Evolutionary conservation across 2,888 invertebrate genomes (phyloP).

Genomic region (Omphaloscelis lunosa): DNA sequence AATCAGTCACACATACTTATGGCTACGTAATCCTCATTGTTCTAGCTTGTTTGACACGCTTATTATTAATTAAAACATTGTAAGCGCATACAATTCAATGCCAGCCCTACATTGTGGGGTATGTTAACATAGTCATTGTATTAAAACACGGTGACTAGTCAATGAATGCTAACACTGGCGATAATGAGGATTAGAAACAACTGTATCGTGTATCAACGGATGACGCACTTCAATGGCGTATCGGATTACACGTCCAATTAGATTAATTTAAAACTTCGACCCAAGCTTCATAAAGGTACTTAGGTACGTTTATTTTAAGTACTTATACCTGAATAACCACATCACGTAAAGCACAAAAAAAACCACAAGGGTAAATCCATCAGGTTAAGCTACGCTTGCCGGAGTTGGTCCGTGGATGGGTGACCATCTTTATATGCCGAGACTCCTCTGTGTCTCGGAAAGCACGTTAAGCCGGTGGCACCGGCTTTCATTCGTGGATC

Average conservation of each 20-base stretch:
- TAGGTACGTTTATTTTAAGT: conserved; percentile 18
- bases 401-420: too few relatives aligned
- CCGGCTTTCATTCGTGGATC: too few relatives aligned
- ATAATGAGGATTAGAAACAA: conserved; percentile 58
- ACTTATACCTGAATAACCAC: too few relatives aligned
- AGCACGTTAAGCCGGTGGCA: too few relatives aligned
- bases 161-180: conserved; percentile 53
- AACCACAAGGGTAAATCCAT: too few relatives aligned
- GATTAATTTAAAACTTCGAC: conserved; percentile 47
- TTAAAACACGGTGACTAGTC: conserved; percentile 57
- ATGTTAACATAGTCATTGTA: conserved; percentile 64
- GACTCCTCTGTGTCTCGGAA: too few relatives aligned
- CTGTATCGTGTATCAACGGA: conserved; percentile 37
- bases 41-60: conserved; percentile 38
- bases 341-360: background rate
- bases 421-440: too few relatives aligned
- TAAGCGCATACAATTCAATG: conserved; percentile 44
- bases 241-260: conserved; percentile 56
- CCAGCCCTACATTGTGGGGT: conserved; percentile 57
- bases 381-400: too few relatives aligned
- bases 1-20: conserved; percentile 42
- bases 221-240: conserved; percentile 43
- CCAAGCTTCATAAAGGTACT: conserved; percentile 4
- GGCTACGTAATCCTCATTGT: conserved; percentile 53
- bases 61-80: conserved; percentile 59